phyloP scores from a whole-genome alignment of 2,888 invertebrate genomes.

The Caenorhabditis imperialis region DNA sequence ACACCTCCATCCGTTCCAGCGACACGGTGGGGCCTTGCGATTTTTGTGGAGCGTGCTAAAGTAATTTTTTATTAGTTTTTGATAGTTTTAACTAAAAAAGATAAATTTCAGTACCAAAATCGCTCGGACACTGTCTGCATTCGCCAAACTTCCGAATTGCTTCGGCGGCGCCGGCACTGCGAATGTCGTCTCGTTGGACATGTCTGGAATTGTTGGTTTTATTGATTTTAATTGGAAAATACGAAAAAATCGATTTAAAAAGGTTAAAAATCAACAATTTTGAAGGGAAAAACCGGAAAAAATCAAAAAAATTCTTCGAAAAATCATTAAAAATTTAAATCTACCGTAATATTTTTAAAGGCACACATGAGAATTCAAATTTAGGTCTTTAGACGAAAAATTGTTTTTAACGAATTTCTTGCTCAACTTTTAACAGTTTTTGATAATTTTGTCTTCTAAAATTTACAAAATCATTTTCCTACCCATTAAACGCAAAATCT shows the following conservation, averaged over 20 bases:
- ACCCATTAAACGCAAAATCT: no score
- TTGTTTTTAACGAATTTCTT: no score
- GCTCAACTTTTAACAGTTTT: no score
- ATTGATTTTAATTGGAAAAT: no score
- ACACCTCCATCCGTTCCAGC: slow-evolving; percentile 53
- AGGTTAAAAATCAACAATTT: background rate
- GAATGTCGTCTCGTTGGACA: slow-evolving; percentile 52
- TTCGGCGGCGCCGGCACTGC: slow-evolving; percentile 47
- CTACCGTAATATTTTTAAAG: no score
- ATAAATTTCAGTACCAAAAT: slow-evolving; percentile 50
- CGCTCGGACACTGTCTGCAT: slow-evolving; percentile 49
- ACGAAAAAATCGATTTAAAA: background rate
- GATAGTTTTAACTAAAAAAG: background rate
- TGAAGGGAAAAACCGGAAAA: slow-evolving; percentile 3
- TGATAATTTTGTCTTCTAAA: no score
- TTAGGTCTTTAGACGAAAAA: no score
- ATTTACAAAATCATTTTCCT: no score
- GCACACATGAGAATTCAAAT: no score
- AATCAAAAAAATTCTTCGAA: no score
- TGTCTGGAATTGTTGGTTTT: slow-evolving; percentile 36
- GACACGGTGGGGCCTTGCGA: slow-evolving; percentile 15
- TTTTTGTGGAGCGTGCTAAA: slow-evolving; percentile 28
- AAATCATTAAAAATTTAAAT: no score
- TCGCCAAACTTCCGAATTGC: slow-evolving; percentile 59
- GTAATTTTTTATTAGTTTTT: slow-evolving; percentile 2